A percentile compares a stretch with the other conserved stretches of the same genome.
Evolutionary conservation across 2,113 vertebrate genomes (phyloP).

Genomic region (Oxygymnocypris stewartii): DNA sequence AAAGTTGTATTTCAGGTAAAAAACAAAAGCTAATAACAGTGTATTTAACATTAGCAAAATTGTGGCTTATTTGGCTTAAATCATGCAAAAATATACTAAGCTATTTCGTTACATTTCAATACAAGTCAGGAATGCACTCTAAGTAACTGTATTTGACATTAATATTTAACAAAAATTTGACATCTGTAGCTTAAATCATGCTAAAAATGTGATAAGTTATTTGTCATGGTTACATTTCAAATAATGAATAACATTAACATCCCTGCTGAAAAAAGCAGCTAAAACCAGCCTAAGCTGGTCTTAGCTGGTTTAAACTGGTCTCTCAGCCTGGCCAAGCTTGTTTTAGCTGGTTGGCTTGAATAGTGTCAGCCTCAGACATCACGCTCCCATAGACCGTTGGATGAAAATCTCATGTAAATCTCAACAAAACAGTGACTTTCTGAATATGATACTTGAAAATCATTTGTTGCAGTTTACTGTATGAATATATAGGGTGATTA

Average conservation of each 20-base stretch:
- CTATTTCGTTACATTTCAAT: not conserved
- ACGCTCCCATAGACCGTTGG: too few relatives aligned
- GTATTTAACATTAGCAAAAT: not conserved
- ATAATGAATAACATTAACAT: not conserved
- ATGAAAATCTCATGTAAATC: too few relatives aligned
- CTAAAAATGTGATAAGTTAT: not conserved
- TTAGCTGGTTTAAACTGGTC: too few relatives aligned
- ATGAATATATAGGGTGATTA: constrained; percentile 7
- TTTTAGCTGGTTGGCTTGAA: too few relatives aligned
- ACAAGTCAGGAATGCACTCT: not conserved
- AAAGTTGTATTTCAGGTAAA: not conserved
- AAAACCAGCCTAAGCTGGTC: too few relatives aligned
- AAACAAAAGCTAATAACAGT: too few relatives aligned
- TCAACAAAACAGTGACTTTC: constrained; percentile 8
- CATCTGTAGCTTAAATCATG: not conserved
- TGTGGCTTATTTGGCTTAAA: not conserved
- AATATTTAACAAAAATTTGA: not conserved
- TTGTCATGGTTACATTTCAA: not conserved
- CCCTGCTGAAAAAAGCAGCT: too few relatives aligned
- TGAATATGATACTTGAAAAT: constrained; percentile 11
- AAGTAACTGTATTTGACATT: not conserved
- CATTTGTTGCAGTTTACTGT: constrained; percentile 28
- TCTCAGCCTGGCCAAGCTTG: too few relatives aligned
- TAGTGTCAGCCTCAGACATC: too few relatives aligned
- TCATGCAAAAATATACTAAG: not conserved